These are phyloP conservation scores for Furcifer pardalis DNA, from an alignment of 2,797 vertebrate genomes.

Conservation along the genomic window DNA sequence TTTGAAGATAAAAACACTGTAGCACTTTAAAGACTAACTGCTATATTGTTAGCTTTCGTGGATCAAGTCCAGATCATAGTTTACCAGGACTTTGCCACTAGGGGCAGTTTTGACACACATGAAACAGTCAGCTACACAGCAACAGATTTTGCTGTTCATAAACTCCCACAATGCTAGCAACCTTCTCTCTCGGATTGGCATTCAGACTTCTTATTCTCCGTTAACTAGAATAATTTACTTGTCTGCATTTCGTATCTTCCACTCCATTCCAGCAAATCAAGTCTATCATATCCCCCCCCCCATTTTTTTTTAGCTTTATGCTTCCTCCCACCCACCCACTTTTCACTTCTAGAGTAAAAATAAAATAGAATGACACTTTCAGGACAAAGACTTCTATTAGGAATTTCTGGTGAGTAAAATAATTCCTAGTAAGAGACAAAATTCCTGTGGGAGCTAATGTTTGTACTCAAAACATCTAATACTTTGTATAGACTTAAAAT, in stretches of 20 bases:
- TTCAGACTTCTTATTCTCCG: background rate
- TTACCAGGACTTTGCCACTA: background rate
- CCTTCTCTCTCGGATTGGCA: background rate
- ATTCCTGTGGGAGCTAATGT: background rate
- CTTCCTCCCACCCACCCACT: background rate
- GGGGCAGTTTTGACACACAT: background rate
- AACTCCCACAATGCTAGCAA: background rate
- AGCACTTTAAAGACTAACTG: too few relatives aligned
- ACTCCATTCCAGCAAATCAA: too few relatives aligned
- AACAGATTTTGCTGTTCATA: background rate
- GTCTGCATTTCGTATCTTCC: too few relatives aligned
- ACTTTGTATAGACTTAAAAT: background rate
- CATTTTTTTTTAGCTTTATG: background rate
- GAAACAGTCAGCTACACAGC: background rate
- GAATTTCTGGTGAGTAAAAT: background rate
- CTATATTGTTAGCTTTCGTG: too few relatives aligned
- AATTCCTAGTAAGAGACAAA: background rate
- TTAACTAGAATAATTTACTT: background rate
- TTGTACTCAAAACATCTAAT: background rate
- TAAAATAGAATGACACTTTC: background rate
- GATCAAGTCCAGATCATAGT: background rate
- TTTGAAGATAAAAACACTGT: too few relatives aligned
- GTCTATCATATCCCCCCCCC: background rate
- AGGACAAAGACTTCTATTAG: background rate
- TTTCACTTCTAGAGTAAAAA: background rate